Conservation (phyloP, 2,113 vertebrate genomes). For the Clarias macrocephalus region DNA sequence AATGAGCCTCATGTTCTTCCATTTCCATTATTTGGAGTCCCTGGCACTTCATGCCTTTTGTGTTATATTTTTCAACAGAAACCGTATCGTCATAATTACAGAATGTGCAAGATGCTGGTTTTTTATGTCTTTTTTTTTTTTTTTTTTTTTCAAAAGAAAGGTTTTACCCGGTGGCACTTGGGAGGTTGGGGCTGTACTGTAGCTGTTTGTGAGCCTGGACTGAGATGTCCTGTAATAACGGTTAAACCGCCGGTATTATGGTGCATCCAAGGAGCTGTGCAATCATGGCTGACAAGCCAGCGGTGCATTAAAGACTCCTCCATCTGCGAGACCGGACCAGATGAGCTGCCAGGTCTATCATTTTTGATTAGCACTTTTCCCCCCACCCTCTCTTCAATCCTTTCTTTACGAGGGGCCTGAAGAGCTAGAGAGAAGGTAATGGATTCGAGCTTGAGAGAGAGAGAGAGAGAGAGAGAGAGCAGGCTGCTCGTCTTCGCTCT, state of each 20-base stretch:
- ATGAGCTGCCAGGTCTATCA: conserved; percentile 33
- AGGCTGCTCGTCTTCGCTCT: conserved; percentile 1
- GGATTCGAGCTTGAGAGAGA: conserved; percentile 39
- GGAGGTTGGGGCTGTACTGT: conserved; percentile 14
- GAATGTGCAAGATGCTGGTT: not conserved
- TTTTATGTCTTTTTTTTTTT: too few relatives aligned
- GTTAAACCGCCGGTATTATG: conserved; percentile 25
- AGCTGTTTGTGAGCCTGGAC: conserved; percentile 10
- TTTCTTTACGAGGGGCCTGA: conserved; percentile 36
- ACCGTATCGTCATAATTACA: not conserved
- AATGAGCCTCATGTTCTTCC: not conserved
- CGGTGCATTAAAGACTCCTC: conserved; percentile 48
- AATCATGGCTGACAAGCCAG: conserved; percentile 45
- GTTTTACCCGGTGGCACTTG: not conserved
- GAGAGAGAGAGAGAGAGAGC: not conserved
- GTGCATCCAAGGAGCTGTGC: conserved; percentile 27
- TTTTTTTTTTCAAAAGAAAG: not conserved
- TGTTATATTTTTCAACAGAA: too few relatives aligned
- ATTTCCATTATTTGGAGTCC: not conserved
- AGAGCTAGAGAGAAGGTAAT: conserved; percentile 47
- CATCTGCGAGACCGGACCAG: conserved; percentile 33
- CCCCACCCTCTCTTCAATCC: conserved; percentile 10
- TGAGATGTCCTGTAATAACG: conserved; percentile 33
- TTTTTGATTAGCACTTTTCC: conserved; percentile 28
- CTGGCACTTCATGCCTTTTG: not conserved